Base-by-base conservation (phyloP, 2,113 vertebrate species). In the Ceuthmochares aereus region DNA sequence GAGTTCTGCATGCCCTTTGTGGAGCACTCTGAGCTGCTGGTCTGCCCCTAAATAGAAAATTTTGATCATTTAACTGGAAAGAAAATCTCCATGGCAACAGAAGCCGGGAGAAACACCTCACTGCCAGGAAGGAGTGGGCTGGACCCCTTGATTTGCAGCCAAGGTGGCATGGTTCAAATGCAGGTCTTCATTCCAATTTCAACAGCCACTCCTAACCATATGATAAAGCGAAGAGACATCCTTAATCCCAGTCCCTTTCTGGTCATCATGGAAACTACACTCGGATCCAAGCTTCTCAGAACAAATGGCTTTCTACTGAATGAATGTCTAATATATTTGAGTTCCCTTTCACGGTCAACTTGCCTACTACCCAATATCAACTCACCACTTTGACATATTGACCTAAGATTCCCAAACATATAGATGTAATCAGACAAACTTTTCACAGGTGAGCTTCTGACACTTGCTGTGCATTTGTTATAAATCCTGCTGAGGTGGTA, bases 81-180 rank as follows among this genome's bases (percentile, higher is more conserved):
- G 23, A 94, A 93, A 90, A 68, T 89, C 83, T 90, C 92, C 60
- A 95, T 42, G 36, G 76, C 52, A 95, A 90, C 87, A 58, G 49
- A 92, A 68, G 20, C 32, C 32, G 17, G 36, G 63, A 91, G 47
- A 76, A 23, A 49, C 22, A 8, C 30, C 69, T 70, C 22, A 40
- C 45, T 89, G n/a, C 25, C 36, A 72, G 42, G 27, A 59, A 80
- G 32, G 34, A n/a, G 10, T 20, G 12, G 37, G 40, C 17, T 77
- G 58, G 21, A 86, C 47, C 56, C 21, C 36, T 66, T 7, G 3
- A 37, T 67, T 74, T 0, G 0, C 32, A 76, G 2, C 17, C 37
- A 23, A 32, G 30, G 18, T 37, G 30, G 18, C 34, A 56, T 12
- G 6, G n/a, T 60, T 84, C 21, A 3, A 76, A 68, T 69, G 42